Percentiles rank a stretch among this genome's conserved stretches.
Evolutionary conservation across 2,113 vertebrate genomes (phyloP).

Genomic region (Piliocolobus tephrosceles): DNA sequence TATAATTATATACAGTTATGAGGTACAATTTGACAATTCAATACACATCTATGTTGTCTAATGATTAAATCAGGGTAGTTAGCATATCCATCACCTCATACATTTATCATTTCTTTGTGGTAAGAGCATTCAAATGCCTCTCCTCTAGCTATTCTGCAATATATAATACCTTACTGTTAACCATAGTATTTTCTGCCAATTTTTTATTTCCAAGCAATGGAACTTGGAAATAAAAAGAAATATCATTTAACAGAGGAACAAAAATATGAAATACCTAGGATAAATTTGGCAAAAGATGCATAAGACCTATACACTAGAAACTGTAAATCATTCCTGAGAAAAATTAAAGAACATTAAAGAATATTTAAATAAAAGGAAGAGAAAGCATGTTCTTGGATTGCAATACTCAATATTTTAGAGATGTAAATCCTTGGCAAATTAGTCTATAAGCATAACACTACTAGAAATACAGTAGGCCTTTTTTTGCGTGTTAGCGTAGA

Average conservation of each 20-base stretch:
- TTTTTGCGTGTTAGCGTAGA: neutral
- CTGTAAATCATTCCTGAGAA: neutral
- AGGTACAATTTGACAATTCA: no score
- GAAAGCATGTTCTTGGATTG: neutral
- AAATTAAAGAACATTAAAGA: neutral
- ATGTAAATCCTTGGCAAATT: neutral
- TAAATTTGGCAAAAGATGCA: neutral
- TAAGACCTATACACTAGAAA: neutral
- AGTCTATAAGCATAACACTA: neutral
- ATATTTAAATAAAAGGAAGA: neutral
- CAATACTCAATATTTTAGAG: neutral
- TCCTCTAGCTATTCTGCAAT: no score
- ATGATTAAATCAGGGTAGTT: no score
- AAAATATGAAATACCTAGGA: neutral
- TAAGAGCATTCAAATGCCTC: no score
- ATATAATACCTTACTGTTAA: no score
- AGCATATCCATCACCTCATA: no score
- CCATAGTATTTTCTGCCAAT: no score
- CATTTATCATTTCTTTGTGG: no score
- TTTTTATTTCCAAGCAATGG: no score
- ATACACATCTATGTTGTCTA: no score
- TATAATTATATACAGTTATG: no score
- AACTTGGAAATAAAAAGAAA: neutral
- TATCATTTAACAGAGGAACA: neutral
- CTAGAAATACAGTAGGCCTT: neutral